A percentile compares a stretch with the other conserved stretches of the same genome.
Conservation (phyloP, 2,113 vertebrate genomes). For the Coptodon bakossiorum region DNA sequence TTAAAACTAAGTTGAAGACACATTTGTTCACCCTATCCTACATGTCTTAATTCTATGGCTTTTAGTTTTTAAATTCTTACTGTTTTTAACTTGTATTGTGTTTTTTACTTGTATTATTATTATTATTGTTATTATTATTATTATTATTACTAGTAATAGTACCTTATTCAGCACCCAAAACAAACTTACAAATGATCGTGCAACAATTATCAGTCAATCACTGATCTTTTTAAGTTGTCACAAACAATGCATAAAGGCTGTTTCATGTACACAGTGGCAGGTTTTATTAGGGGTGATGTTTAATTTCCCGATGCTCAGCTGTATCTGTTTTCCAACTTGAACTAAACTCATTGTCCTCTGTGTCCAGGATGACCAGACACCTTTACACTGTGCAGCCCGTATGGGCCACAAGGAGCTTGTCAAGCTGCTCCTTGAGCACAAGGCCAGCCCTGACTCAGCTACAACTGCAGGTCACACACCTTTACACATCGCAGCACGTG, state of each 20-base stretch:
- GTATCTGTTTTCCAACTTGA: not conserved
- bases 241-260: not conserved
- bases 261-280: not conserved
- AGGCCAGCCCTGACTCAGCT: slow-evolving; percentile 82
- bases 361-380: slow-evolving; percentile 91
- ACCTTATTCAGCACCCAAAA: not conserved
- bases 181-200: not conserved
- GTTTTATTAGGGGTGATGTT: not conserved
- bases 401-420: slow-evolving; percentile 90
- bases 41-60: no score
- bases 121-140: not conserved
- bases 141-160: not conserved
- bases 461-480: slow-evolving; percentile 91
- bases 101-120: no score
- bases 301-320: not conserved
- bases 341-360: not conserved
- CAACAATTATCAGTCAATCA: not conserved
- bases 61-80: no score
- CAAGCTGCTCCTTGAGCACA: slow-evolving; percentile 83
- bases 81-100: no score
- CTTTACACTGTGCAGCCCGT: slow-evolving; percentile 93
- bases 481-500: slow-evolving; percentile 85
- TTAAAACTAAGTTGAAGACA: no score
- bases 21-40: no score
- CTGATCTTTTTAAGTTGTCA: not conserved